Evolutionary conservation across 2,113 vertebrate species (phyloP), one percentile per base, ranked within the genome.

Genomic region (Ranitomeya imitator): DNA sequence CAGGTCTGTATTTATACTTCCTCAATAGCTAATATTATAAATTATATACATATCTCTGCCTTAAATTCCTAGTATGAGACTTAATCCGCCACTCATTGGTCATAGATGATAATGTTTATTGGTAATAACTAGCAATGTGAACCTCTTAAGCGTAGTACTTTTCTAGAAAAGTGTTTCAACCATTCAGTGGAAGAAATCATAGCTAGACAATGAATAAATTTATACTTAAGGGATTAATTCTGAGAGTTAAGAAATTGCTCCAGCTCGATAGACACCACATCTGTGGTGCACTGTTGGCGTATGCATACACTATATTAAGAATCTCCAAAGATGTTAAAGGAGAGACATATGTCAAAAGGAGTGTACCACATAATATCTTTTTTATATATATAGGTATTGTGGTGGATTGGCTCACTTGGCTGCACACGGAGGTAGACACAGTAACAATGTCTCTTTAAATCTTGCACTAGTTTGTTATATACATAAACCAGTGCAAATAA

Each of bases 71-170:
- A 52, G 37, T 51, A 21, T 52, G 37, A 76, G 45, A 76, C 37
- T 76, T 76, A 76, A 76, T 76, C 73, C 73, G 11, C 73, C 9
- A 9, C 73, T 76, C 6, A 76, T 76, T 76, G 73, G 31, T 76
- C 51, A 52, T 76, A 37, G 9, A 52, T 76, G 10, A 76, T 52
- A 51, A 76, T 76, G 18, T 52, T 76, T 37, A 52, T 21, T 52
- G 73, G 21, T 21, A 76, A 76, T 76, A 76, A 76, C 18, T 19
- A 52, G 73, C 9, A 6, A 76, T 10, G 37, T 74, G 71, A 37
- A 19, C 16, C 19, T 51, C 37, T 74, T 52, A 76, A 76, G 73
- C 11, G 21, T 52, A 76, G 73, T 76, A 76, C 52, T 19, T 52
- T 74, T 45, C 31, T 74, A 37, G 26, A 18, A 74, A 74, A 74